A percentile compares a stretch with the other conserved stretches of the same genome.
Conservation (phyloP, 2,888 invertebrate species). For the Zaprionus bogoriensis region DNA sequence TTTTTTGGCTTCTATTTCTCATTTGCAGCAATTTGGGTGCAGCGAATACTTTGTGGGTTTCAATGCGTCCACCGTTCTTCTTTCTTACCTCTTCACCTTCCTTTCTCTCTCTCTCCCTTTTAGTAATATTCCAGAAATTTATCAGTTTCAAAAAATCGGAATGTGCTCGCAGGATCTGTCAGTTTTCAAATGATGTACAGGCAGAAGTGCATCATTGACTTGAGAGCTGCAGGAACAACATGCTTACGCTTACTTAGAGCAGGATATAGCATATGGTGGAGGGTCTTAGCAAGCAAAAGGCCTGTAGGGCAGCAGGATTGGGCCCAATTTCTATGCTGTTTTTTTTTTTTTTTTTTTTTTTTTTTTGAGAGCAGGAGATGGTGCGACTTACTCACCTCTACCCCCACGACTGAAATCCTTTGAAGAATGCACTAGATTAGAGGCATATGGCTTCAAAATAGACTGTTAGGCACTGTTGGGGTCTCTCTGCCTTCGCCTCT, state of each 20-base stretch:
- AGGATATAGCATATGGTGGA: background rate
- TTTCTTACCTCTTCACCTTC: too few relatives aligned
- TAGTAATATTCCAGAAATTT: background rate
- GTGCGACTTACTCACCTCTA: slow-evolving; percentile 7
- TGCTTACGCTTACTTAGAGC: background rate
- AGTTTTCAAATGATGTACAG: background rate
- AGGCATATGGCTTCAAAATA: slow-evolving; percentile 21
- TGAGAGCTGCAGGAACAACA: background rate
- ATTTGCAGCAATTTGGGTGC: too few relatives aligned
- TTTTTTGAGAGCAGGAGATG: too few relatives aligned
- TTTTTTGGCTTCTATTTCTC: too few relatives aligned
- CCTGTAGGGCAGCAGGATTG: background rate
- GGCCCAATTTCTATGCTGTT: background rate
- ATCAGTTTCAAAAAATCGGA: too few relatives aligned
- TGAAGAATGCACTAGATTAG: slow-evolving; percentile 34
- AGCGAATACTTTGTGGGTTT: too few relatives aligned
- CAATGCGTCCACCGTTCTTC: too few relatives aligned
- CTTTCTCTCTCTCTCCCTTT: background rate
- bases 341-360: too few relatives aligned
- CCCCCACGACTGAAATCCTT: slow-evolving; percentile 6
- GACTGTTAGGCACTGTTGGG: slow-evolving; percentile 18
- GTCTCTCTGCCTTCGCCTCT: slow-evolving; percentile 1
- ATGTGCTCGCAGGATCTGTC: background rate
- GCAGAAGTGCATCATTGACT: background rate
- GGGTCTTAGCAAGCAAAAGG: too few relatives aligned